phyloP scores from a whole-genome alignment of 2,888 invertebrate genomes.

The Geophilus truncorum region DNA sequence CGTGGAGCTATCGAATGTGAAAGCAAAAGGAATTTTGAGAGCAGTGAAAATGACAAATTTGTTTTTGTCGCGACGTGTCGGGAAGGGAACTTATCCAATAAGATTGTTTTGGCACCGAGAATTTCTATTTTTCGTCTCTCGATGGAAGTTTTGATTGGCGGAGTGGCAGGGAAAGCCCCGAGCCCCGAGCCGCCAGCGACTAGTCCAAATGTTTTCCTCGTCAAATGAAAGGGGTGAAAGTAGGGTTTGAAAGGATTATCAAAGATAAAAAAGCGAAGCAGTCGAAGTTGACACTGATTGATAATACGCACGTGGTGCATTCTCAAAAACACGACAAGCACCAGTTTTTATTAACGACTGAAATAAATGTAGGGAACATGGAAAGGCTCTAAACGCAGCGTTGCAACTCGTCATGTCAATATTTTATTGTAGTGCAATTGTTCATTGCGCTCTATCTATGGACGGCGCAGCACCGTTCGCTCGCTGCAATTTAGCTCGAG shows the following conservation, averaged over 20 bases:
- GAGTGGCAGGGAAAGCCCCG: neutral
- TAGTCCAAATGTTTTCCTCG: neutral
- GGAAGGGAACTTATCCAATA: neutral
- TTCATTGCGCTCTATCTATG: neutral
- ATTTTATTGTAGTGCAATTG: neutral
- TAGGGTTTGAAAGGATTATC: neutral
- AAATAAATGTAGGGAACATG: slow-evolving; percentile 29
- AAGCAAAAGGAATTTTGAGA: neutral
- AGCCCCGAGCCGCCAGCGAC: neutral
- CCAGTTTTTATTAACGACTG: slow-evolving; percentile 31
- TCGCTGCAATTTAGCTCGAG: neutral
- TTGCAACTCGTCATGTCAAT: neutral
- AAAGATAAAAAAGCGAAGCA: slow-evolving; percentile 3
- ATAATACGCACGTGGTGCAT: slow-evolving; percentile 29
- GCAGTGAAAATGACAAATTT: neutral
- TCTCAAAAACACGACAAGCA: slow-evolving; percentile 17
- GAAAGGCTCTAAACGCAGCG: slow-evolving; percentile 29
- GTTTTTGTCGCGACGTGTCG: neutral
- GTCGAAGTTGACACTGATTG: slow-evolving; percentile 30
- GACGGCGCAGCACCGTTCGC: neutral
- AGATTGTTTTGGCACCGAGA: neutral
- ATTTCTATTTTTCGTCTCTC: neutral
- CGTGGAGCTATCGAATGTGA: neutral
- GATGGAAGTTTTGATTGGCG: neutral
- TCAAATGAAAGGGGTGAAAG: neutral